These are phyloP conservation scores for Melanotus villosus DNA, from an alignment of 2,888 invertebrate genomes.

Conservation along the genomic window DNA sequence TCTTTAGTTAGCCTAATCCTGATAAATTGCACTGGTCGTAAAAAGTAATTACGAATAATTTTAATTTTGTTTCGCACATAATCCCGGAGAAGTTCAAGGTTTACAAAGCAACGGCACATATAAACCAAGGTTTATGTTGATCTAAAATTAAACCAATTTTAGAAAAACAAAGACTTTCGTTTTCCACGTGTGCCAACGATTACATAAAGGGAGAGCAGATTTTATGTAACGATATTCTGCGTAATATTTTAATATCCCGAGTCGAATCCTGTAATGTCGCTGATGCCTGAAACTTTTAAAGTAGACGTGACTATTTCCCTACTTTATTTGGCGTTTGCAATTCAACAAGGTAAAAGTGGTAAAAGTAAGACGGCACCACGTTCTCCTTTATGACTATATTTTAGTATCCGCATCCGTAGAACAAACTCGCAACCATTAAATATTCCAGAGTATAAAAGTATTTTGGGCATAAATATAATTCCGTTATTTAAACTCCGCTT, in stretches of 20 bases:
- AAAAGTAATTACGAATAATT: too few species aligned
- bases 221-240: slow-evolving; percentile 7
- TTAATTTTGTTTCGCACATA: too few species aligned
- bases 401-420: background rate
- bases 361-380: background rate
- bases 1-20: too few species aligned
- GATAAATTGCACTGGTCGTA: too few species aligned
- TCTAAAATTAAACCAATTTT: too few species aligned
- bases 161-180: too few species aligned
- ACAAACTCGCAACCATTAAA: slow-evolving; percentile 4
- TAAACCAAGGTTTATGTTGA: too few species aligned
- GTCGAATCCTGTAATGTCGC: slow-evolving; percentile 2
- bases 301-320: background rate
- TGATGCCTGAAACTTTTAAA: slow-evolving; percentile 8
- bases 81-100: too few species aligned
- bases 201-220: background rate
- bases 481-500: slow-evolving; percentile 11
- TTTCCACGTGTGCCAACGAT: slow-evolving; percentile 6
- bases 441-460: slow-evolving; percentile 4
- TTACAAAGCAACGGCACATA: too few species aligned
- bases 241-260: slow-evolving; percentile 21
- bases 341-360: background rate
- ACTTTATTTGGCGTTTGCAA: background rate
- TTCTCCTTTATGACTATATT: background rate
- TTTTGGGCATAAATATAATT: slow-evolving; percentile 20